Base-by-base conservation (phyloP, 2,113 vertebrate genomes). In the Rattus rattus region DNA sequence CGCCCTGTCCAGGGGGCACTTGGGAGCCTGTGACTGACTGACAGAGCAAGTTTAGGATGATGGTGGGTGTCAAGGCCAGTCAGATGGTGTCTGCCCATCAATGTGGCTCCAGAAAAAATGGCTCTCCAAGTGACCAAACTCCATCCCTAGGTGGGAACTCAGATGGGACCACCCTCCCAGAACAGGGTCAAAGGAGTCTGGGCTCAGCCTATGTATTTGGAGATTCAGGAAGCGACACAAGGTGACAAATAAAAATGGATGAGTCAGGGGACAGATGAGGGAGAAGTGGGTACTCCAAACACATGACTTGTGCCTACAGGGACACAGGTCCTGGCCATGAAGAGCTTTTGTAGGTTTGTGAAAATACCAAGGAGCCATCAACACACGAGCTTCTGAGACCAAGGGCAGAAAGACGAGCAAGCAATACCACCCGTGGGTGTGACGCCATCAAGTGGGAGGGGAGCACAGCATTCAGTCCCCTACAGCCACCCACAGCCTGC, bases 211-310 rank as follows among this genome's bases (percentile, higher is more conserved):
- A 76, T 2, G 47, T 61, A 81, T 84, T 1, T 56, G 39, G 13
- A 5, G 63, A 49, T 90, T 89, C 10, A 87, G 8, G 43, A 52
- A 92, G 13, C 33, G 36, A 85, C 43, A 92, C 30, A 95, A 96
- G 90, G 90, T 54, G 26, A 39, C 72, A 89, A 43, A 43, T 85
- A 87, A 59, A 94, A 91, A 88, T 1, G 88, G 59, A 90, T 47
- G 13, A 95, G 52, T 43, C 89, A 70, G 56, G 30, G 7, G 59
- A 90, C 24, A 92, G 14, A 69, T 11, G 65, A 67, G 28, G 65
- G 26, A 19, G 91, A 17, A 95, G 39, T 73, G 43, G 56, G 33
- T 84, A n/a, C 63, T 92, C 30, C n/a, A 91, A 89, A 96, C 30
- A 72, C n/a, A 59, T 72, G 61, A 17, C 69, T 94, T 76, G 54